Evolutionary conservation across 2,888 invertebrate species (phyloP), one percentile per base, ranked within the genome.

Genomic region (Euclidia mi): DNA sequence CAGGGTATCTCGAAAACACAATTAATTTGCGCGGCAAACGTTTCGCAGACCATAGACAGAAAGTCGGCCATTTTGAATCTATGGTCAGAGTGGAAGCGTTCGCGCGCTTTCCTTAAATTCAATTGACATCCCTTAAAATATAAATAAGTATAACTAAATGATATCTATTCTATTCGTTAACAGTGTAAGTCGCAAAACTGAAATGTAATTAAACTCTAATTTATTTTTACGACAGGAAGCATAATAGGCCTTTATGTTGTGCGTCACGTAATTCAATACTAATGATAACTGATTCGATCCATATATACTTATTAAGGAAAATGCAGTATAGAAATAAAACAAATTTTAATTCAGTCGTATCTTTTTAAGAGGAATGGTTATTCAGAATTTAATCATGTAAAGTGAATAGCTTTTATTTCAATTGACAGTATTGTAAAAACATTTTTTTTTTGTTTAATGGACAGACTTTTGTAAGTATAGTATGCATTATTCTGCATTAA

Each of bases 1-100:
- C 86, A 89, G 94, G 94, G 94, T 93, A 93, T 89, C 87, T 89
- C 92, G 88, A 91, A 89, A 92, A 94, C 92, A 93, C 90, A 92
- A 91, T 88, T 84, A 84, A 84, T 86, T 84, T 85, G 84, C 84
- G 82, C 83, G 77, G 80, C 72, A 73, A 79, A 85, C 72, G 65
- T 65, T 70, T 62, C 76, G 61, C 60, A 68, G 46, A 67, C 78
- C 84, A 84, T 74, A 87, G 78, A 83, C 79, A 74, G 67, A 53
- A 47, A 40, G 48, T 52, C 50, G 38, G 58, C 66, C 49, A 63
- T 64, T 59, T 57, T 50, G 58, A 66, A 66, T 81, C 77, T 79
- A 76, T 61, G 55, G 56, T 55, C 56, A 4, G 28, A 32, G n/a
- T 1, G 32, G 25, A 65, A 56, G n/a, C 78, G 69, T 74, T 75